Conservation (phyloP, 2,888 invertebrate genomes). For the Panopea generosa region DNA sequence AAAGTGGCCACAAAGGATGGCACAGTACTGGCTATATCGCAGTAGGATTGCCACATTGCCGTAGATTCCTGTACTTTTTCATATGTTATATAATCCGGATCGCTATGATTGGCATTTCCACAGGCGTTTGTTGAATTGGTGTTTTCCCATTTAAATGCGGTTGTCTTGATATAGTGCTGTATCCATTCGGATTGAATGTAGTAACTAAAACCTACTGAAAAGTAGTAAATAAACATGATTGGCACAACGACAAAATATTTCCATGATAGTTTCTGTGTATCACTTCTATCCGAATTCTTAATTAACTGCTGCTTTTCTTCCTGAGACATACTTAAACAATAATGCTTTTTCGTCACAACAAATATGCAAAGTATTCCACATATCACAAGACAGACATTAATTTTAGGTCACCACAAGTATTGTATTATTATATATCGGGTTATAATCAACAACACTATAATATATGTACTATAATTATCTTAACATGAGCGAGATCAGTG, state of each 20-base stretch:
- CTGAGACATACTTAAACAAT: no score
- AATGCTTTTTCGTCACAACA: no score
- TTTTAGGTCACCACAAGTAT: no score
- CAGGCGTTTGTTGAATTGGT: constrained; percentile 14
- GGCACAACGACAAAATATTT: not conserved
- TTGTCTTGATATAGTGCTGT: constrained; percentile 19
- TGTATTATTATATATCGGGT: no score
- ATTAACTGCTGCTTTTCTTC: no score
- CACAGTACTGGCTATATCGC: constrained; percentile 17
- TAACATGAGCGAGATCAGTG: no score
- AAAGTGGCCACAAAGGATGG: constrained; percentile 26
- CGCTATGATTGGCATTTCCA: constrained; percentile 16
- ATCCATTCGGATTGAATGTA: constrained; percentile 36
- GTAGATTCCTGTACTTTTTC: constrained; percentile 33
- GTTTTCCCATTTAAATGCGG: not conserved
- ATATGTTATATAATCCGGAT: constrained; percentile 20
- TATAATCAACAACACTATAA: no score
- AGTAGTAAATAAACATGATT: constrained; percentile 11
- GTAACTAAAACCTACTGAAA: constrained; percentile 14
- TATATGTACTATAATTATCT: no score
- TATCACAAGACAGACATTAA: no score
- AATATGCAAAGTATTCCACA: no score
- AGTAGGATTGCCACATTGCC: constrained; percentile 44
- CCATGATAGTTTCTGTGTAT: no score
- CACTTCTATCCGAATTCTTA: no score